Evolutionary conservation across 2,113 vertebrate genomes (phyloP).

Genomic region (crab-eating macaque (Macaca fascicularis)): DNA sequence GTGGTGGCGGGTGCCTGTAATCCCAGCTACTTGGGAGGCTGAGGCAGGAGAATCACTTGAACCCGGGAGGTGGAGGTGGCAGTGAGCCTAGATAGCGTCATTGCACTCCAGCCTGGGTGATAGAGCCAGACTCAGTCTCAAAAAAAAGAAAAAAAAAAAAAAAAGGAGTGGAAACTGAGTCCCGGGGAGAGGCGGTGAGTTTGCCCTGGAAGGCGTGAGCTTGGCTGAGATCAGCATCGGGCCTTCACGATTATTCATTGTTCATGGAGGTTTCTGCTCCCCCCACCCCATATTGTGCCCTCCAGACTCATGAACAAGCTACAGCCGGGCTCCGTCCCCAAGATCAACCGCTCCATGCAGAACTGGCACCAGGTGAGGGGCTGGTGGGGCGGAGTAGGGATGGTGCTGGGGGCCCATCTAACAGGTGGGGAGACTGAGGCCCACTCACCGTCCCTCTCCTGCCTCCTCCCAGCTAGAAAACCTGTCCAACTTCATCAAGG

Average conservation of each 20-base stretch:
- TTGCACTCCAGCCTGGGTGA: too few relatives aligned
- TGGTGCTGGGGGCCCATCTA: fast-evolving
- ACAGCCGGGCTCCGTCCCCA: constrained; percentile 89
- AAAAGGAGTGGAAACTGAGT: neutral
- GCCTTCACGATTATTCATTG: neutral
- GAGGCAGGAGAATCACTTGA: too few relatives aligned
- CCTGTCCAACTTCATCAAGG: constrained; percentile 95
- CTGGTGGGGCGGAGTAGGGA: fast-evolving
- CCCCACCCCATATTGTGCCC: constrained; percentile 38
- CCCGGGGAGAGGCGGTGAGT: neutral
- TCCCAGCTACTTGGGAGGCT: too few relatives aligned
- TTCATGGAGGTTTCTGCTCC: fast-evolving
- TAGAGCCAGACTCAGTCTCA: too few relatives aligned
- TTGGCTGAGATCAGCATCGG: neutral
- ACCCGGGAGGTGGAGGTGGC: too few relatives aligned
- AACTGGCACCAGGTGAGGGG: constrained; percentile 95
- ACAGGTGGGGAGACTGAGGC: fast-evolving
- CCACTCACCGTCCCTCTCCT: neutral
- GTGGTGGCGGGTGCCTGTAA: fast-evolving
- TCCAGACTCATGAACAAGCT: constrained; percentile 93
- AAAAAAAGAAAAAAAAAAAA: too few relatives aligned
- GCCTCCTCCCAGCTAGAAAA: constrained; percentile 90
- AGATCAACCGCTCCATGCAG: constrained; percentile 90
- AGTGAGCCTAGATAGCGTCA: too few relatives aligned
- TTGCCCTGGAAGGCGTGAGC: neutral